Percentiles rank a stretch among this genome's conserved stretches.
phyloP scores from a whole-genome alignment of 2,888 invertebrate genomes.

The Autographa gamma region DNA sequence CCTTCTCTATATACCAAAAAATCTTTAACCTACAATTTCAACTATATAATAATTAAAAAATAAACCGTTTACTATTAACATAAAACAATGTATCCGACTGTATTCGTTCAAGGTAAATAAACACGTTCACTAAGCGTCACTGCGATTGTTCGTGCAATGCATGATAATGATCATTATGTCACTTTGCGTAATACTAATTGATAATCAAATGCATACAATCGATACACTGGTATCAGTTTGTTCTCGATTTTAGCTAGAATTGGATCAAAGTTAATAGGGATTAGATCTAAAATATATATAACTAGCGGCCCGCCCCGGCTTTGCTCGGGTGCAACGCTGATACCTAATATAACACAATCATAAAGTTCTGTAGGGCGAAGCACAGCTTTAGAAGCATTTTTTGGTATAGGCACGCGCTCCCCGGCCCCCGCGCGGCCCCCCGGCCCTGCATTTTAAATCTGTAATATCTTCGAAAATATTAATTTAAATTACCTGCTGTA shows the following conservation, averaged over 20 bases:
- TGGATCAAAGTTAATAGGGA: not conserved
- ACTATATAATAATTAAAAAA: not conserved
- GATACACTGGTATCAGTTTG: not conserved
- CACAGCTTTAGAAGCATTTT: too few relatives aligned
- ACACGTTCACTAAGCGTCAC: slow-evolving; percentile 60
- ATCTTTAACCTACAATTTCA: not conserved
- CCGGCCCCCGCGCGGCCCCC: too few relatives aligned
- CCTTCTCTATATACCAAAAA: not conserved
- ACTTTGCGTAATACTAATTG: slow-evolving; percentile 26
- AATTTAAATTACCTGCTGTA: too few relatives aligned
- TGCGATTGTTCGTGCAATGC: slow-evolving; percentile 52
- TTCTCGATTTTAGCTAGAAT: not conserved
- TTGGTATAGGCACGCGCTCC: too few relatives aligned
- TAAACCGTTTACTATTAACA: not conserved
- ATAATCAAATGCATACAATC: slow-evolving; percentile 14
- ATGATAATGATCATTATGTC: slow-evolving; percentile 52
- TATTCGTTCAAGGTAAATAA: slow-evolving; percentile 66
- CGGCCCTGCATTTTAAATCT: too few relatives aligned
- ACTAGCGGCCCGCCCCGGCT: too few relatives aligned
- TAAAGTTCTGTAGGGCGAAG: too few relatives aligned
- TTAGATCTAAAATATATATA: not conserved
- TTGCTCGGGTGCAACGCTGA: too few relatives aligned
- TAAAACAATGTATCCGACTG: slow-evolving; percentile 50
- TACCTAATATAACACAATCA: too few relatives aligned
- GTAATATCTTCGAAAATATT: too few relatives aligned